These are phyloP conservation scores for Zalophus californianus DNA, from an alignment of 2,797 vertebrate species.

Conservation along the genomic window DNA sequence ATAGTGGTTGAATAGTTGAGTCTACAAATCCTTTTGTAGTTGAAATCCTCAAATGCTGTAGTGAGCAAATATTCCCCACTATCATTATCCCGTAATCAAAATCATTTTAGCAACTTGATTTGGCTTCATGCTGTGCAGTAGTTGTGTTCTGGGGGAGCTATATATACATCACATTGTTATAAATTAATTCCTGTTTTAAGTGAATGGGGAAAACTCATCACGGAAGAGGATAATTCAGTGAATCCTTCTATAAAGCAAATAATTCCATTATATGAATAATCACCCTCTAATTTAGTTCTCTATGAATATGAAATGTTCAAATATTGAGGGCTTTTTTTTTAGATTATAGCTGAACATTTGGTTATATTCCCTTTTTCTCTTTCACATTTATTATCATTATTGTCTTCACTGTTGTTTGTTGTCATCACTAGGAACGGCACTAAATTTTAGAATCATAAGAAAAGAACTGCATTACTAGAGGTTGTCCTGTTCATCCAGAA, in stretches of 20 bases:
- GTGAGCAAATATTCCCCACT: conserved; percentile 54
- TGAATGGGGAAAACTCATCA: conserved; percentile 54
- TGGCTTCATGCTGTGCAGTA: conserved; percentile 62
- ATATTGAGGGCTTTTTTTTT: conserved; percentile 54
- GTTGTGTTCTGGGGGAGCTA: conserved; percentile 60
- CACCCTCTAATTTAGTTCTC: conserved; percentile 59
- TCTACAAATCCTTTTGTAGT: not conserved
- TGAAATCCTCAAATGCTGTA: conserved; percentile 43
- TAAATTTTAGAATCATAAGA: not conserved
- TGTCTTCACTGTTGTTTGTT: not conserved
- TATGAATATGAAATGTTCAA: conserved; percentile 55
- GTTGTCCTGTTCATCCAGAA: not conserved
- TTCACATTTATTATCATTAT: not conserved
- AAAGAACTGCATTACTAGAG: not conserved
- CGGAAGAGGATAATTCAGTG: conserved; percentile 55
- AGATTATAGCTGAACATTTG: conserved; percentile 18
- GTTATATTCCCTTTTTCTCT: not conserved
- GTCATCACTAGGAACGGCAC: not conserved
- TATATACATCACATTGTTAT: conserved; percentile 65
- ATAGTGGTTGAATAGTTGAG: not conserved
- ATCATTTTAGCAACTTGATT: conserved; percentile 71
- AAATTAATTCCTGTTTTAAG: conserved; percentile 76
- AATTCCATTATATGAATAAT: conserved; percentile 70
- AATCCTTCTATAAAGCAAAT: conserved; percentile 68
- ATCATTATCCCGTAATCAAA: conserved; percentile 71